Percentiles rank a stretch among this genome's conserved stretches.
phyloP scores from a whole-genome alignment of 2,113 vertebrate genomes.

The Daubentonia madagascariensis region DNA sequence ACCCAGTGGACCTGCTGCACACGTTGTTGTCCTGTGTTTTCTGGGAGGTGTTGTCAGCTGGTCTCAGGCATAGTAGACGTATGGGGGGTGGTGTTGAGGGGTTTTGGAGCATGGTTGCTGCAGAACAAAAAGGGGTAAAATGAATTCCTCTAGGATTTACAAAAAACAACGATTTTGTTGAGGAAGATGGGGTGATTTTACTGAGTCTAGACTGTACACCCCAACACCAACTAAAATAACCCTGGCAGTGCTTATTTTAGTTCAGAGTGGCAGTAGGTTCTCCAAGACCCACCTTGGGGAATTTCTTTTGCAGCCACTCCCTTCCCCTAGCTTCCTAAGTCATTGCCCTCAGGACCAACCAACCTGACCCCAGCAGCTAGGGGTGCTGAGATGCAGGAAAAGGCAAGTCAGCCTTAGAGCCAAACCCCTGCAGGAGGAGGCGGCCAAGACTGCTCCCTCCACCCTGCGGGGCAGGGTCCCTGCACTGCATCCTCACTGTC shows the following conservation, averaged over 20 bases:
- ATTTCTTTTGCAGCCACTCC: background rate
- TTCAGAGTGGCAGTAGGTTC: background rate
- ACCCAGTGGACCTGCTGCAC: too few species aligned
- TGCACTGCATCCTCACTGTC: too few species aligned
- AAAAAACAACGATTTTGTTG: background rate
- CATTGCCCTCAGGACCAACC: background rate
- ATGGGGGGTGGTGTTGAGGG: too few species aligned
- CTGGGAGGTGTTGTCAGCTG: background rate
- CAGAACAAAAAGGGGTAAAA: background rate
- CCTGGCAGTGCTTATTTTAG: too few species aligned
- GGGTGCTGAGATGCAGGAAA: background rate
- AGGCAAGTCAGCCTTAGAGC: background rate
- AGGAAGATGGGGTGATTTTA: background rate
- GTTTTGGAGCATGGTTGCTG: too few species aligned
- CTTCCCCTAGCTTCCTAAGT: background rate
- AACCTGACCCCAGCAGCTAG: background rate
- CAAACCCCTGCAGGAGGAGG: background rate
- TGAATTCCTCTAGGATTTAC: background rate
- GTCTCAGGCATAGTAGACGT: background rate
- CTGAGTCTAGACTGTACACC: too few species aligned
- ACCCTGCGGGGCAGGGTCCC: fast-evolving
- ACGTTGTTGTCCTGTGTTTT: background rate
- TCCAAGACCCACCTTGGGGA: background rate
- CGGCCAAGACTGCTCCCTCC: background rate
- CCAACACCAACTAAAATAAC: background rate